Conservation (phyloP, 2,797 vertebrate genomes). For the Diglossa cyanea region DNA sequence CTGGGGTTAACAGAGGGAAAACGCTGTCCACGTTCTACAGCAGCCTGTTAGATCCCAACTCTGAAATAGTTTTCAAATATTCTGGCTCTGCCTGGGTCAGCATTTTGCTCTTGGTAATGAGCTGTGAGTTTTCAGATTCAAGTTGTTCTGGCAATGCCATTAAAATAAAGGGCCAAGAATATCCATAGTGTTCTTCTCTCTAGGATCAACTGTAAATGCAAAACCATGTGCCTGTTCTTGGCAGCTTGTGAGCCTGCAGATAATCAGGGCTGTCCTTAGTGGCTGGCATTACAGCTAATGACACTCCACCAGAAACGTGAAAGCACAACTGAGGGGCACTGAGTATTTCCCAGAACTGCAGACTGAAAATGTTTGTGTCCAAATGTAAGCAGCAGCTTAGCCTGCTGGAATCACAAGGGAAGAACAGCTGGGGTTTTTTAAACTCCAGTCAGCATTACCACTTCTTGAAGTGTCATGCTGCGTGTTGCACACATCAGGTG, state of each 20-base stretch:
- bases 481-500: neutral
- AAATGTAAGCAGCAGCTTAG: neutral
- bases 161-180: constrained; percentile 24
- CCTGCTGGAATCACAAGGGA: neutral
- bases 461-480: neutral
- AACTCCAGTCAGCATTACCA: neutral
- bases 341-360: neutral
- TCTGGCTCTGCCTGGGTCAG: constrained; percentile 17
- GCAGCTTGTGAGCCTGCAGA: neutral
- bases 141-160: constrained; percentile 12
- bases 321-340: neutral
- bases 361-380: neutral
- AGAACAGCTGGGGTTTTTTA: neutral
- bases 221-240: constrained; percentile 4
- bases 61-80: neutral
- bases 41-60: neutral
- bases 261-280: constrained; percentile 18
- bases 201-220: neutral
- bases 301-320: neutral
- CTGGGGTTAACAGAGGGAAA: neutral
- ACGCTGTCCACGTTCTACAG: rapidly evolving
- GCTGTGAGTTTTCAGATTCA: constrained; percentile 50
- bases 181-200: neutral
- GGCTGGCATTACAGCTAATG: constrained; percentile 8
- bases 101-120: constrained; percentile 36